A percentile compares a stretch with the other conserved stretches of the same genome.
These are phyloP conservation scores for Dinothrombium tinctorium DNA, from an alignment of 1,140 invertebrate genomes.

Conservation along the genomic window DNA sequence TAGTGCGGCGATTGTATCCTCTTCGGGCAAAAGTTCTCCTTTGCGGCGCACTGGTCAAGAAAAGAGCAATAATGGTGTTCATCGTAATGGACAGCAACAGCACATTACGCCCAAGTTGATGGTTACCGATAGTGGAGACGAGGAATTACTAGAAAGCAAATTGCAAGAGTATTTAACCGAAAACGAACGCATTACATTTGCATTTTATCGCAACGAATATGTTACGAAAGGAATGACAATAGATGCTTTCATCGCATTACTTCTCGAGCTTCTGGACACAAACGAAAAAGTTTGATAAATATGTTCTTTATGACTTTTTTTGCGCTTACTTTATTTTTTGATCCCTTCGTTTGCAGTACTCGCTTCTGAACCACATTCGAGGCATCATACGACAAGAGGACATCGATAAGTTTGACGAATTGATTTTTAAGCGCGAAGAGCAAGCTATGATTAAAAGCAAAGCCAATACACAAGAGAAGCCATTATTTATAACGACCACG, in stretches of 20 bases:
- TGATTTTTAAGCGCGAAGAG: constrained; percentile 47
- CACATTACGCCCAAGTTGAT: not conserved
- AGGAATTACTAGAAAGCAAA: constrained; percentile 67
- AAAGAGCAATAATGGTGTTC: too few species aligned
- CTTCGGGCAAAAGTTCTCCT: not conserved
- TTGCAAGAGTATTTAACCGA: constrained; percentile 54
- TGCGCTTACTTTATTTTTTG: not conserved
- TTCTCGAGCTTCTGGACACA: constrained; percentile 67
- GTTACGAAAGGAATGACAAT: constrained; percentile 52
- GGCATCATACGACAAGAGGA: constrained; percentile 62
- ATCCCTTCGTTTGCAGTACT: constrained; percentile 36
- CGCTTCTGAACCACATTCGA: constrained; percentile 62
- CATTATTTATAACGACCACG: too few species aligned
- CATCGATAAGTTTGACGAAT: constrained; percentile 55
- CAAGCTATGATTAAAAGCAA: constrained; percentile 11
- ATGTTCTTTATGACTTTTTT: too few species aligned
- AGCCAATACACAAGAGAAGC: not conserved
- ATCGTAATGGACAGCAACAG: too few species aligned
- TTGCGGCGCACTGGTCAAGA: too few species aligned
- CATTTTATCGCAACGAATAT: constrained; percentile 73
- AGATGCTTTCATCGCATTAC: constrained; percentile 61
- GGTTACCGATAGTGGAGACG: constrained; percentile 4
- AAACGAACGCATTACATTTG: constrained; percentile 57
- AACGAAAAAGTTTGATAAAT: constrained; percentile 78
- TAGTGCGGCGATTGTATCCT: not conserved